Evolutionary conservation across 2,113 vertebrate genomes (phyloP), one percentile per base, ranked within the genome.

Genomic region (Ginglymostoma cirratum): DNA sequence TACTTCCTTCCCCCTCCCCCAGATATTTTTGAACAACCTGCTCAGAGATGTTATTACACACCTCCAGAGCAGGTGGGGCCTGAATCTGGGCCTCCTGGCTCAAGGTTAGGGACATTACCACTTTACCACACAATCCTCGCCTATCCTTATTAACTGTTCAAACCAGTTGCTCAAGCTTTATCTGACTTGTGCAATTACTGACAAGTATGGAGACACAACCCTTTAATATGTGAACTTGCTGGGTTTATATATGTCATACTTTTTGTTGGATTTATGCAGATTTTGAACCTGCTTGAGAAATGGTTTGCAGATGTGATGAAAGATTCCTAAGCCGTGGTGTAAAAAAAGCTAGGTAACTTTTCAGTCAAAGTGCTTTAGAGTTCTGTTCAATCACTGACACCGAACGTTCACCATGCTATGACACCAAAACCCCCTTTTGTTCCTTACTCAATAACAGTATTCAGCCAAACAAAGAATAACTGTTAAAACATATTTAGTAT

Each of bases 401-500:
- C 70, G 94, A 76, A 95, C 94, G 14, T 95, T 95, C 52, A 95
- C 94, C 94, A 95, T 72, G 69, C 69, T 95, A 95, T 96, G 96
- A 96, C 96, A 97, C 96, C 97, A 96, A 97, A 85, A 97, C 97
- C 96, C 96, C 96, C 97, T 97, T 98, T 98, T 99, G 98, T 98
- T 96, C 96, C 96, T 30, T 96, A 96, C 98, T 97, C 97, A 98
- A 98, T 97, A 98, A 97, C 98, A 97, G 80, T 95, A 98, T 98
- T 98, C 98, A 98, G 97, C 97, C 96, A 96, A 96, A 99, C 99
- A 99, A 98, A 97, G 97, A 97, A 96, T 96, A 96, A 97, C 98
- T 99, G 99, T 99, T 97, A 96, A 96, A 94, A 97, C 97, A 97
- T 97, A 97, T 98, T 98, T 98, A 98, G 98, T 97, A 98, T 99